Base-by-base conservation (phyloP, 2,888 invertebrate genomes). In the Harpalus rubripes region DNA sequence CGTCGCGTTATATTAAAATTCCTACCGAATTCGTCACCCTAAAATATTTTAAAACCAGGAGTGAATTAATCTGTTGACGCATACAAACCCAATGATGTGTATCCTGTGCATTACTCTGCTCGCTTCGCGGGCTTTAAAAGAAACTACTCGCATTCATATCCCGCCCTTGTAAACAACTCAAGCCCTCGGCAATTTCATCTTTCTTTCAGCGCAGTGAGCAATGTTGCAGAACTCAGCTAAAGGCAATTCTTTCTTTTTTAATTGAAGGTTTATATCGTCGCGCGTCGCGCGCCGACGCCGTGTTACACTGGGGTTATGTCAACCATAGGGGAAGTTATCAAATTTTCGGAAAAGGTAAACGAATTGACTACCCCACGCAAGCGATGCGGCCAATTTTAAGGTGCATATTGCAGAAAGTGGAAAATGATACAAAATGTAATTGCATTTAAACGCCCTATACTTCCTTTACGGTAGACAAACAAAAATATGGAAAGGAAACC, bases 81-180 rank as follows among this genome's bases (percentile, higher is more conserved):
- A 52, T 52, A 52, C 44, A 52, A 52, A 52, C 44, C 44, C 44
- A 52, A 52, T 52, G 44, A 52, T 52, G 44, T 52, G 44, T 52
- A 12, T 52, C 44, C 10, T 52, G 8, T 8, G 44, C 32, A 32
- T 32, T 32, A 32, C 32, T 32, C 32, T 32, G 68, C 15, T 39
- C 41, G 39, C 79, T 59, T 12, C 61, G 44, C 16, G 18, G 65
- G 44, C 65, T 78, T 63, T 61, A 78, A 84, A 84, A 78, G 63
- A 78, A 84, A 84, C 84, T 84, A 84, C 78, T 78, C 84, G 65
- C 78, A 84, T 84, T 84, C 78, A 65, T 78, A 84, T 63, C 52
- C 83, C 78, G 61, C 84, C 78, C 84, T 84, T 84, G 84, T 84
- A 84, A 84, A 84, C 84, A 84, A 56, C 63, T 58, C 78, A 16